phyloP scores from a whole-genome alignment of 2,797 vertebrate species.

The Aeoliscus strigatus region DNA sequence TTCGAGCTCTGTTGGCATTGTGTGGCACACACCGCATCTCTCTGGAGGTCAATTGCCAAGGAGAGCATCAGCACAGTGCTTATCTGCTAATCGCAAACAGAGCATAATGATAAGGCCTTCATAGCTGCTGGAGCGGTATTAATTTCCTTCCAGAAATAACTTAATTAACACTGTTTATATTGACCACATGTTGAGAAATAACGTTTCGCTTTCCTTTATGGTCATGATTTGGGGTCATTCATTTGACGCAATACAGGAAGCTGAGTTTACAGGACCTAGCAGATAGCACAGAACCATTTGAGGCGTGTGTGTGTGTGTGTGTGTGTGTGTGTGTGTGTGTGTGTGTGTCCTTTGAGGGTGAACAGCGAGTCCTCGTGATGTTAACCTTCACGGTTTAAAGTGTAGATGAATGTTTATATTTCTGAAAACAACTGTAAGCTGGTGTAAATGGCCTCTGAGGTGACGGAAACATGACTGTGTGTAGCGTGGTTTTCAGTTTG shows the following conservation, averaged over 20 bases:
- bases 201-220: not conserved
- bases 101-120: slow-evolving; percentile 27
- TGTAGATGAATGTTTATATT: too few relatives aligned
- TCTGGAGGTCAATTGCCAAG: slow-evolving; percentile 29
- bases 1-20: slow-evolving; percentile 42
- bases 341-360: too few relatives aligned
- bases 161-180: slow-evolving; percentile 19
- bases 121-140: slow-evolving; percentile 15
- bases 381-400: too few relatives aligned
- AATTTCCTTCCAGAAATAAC: slow-evolving; percentile 21
- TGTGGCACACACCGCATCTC: slow-evolving; percentile 41
- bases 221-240: slow-evolving; percentile 5
- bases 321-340: too few relatives aligned
- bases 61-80: slow-evolving; percentile 30
- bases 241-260: slow-evolving; percentile 1
- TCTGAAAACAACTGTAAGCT: not conserved
- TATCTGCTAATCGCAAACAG: slow-evolving; percentile 32
- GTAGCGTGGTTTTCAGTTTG: slow-evolving; percentile 5
- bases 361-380: too few relatives aligned
- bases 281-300: slow-evolving; percentile 4
- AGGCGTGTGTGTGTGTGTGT: not conserved
- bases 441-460: not conserved
- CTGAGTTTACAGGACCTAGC: slow-evolving; percentile 4
- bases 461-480: slow-evolving; percentile 1
- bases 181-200: slow-evolving; percentile 9